Base-by-base conservation (phyloP, 2,797 vertebrate genomes). In the Enteromius thamalakanensis region DNA sequence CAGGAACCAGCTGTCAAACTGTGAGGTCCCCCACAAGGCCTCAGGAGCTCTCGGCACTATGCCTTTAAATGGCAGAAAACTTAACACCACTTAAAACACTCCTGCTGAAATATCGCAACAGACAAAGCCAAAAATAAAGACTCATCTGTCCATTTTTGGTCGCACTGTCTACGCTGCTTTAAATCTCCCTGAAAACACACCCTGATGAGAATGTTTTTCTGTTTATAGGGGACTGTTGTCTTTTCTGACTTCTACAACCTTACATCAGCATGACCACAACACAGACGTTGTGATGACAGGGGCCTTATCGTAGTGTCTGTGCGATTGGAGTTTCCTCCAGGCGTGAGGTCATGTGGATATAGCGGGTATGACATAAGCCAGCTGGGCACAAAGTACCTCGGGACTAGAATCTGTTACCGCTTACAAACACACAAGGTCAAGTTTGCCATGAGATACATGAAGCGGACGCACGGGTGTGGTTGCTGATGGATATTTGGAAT, bases 1-100 rank as follows among this genome's bases (percentile, higher is more conserved):
- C 86, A 89, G 84, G 84, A 86, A 90, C 88, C 90, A 64, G 91
- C 90, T 85, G 85, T 91, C 90, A 89, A 87, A 87, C 89, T 81
- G 83, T 85, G 84, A 67, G 75, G 84, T 84, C 84, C 86, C 76
- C 84, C 77, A 84, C 42, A 76, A 77, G 80, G 79, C 86, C 26
- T 76, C 90, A 88, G 76, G 74, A 89, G 87, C 86, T 88, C 83
- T 84, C n/a, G 34, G 49, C 67, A 82, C 64, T 19, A 80, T 69
- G 74, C 32, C 47, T 88, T 81, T 79, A 83, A 84, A 78, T 86
- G 51, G 71, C 60, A 71, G 70, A 82, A 84, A 77, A 45, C 79
- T 87, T 70, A 80, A 80, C 68, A 79, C 65, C 67, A 49, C 75
- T 77, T 79, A 89, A 91, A 92, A 92, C 92, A 80, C 64, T 15